These are phyloP conservation scores for Cydia fagiglandana DNA, from an alignment of 1,140 invertebrate species.

Conservation along the genomic window DNA sequence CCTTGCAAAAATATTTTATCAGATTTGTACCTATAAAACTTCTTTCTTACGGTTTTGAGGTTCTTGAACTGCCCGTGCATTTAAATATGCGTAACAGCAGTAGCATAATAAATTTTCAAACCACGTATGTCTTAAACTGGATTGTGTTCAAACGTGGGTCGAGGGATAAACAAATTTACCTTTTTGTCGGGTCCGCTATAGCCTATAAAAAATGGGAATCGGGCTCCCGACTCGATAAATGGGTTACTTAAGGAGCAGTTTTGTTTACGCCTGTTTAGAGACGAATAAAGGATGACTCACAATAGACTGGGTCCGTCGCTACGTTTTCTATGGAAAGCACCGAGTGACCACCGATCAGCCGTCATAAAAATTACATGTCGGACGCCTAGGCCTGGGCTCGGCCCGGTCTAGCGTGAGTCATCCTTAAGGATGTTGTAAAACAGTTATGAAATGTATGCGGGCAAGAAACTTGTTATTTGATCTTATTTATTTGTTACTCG, in stretches of 20 bases:
- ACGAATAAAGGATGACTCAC: too few species aligned
- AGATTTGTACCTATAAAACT: background rate
- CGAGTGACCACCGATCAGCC: too few species aligned
- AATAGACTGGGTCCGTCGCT: too few species aligned
- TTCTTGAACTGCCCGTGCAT: too few species aligned
- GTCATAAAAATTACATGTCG: too few species aligned
- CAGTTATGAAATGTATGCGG: background rate
- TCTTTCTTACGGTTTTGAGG: too few species aligned
- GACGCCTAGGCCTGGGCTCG: too few species aligned
- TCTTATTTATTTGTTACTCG: too few species aligned
- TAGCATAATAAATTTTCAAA: background rate
- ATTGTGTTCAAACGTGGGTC: slow-evolving; percentile 16
- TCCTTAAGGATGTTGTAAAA: background rate
- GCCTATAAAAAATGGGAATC: slow-evolving; percentile 18
- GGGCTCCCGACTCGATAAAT: slow-evolving; percentile 12
- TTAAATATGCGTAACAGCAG: background rate
- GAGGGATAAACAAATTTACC: slow-evolving; percentile 30
- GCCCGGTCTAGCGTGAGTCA: too few species aligned
- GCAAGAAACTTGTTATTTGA: too few species aligned
- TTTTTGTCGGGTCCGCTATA: slow-evolving; percentile 18
- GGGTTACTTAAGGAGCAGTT: background rate
- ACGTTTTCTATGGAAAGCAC: too few species aligned
- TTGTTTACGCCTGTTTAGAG: slow-evolving; percentile 24
- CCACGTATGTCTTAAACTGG: slow-evolving; percentile 15
- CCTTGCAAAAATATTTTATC: background rate